Evolutionary conservation across 2,113 vertebrate genomes (phyloP), one percentile per base, ranked within the genome.

Genomic region (cat (Felis catus)): DNA sequence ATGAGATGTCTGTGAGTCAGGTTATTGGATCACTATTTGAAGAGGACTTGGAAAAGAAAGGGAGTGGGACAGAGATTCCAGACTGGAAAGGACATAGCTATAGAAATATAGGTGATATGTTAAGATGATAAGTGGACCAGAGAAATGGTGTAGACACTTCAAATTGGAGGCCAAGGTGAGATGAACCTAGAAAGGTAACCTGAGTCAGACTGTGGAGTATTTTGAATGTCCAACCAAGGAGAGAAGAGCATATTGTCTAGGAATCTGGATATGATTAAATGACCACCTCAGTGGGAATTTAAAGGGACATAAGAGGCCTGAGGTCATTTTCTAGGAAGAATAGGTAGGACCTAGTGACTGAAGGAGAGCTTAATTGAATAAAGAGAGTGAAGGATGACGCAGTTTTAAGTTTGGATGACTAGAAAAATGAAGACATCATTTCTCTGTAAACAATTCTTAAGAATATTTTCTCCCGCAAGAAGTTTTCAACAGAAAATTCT

Each of bases 11-110:
- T 89, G 18, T 90, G 36, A 94, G 23, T 91, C 66, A 63, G 2
- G 27, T 58, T 95, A 33, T 5, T 55, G 13, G 25, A 25, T 23
- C 82, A 73, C 15, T 53, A 73, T 36, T 78, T 65, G 33, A 96
- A 92, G 14, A 93, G 21, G 19, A 7, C 48, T 96, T 80, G 92
- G 61, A 78, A 97, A 81, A 83, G 45, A n/a, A 89, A 11, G 39
- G 45, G 39, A 70, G 7, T 7, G 19, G 41, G 33, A 23, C 18
- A 36, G 23, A 95, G 8, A 89, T 27, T 83, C 53, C 86, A 74
- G 73, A 53, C 14, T 80, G 76, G 29, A 84, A 88, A 94, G 65
- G 31, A 16, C 25, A 27, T 3, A 36, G 27, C 45, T 66, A 58
- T 33, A n/a, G 45, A 91, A 76, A 71, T 21, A 4, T 11, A 53